Conservation (phyloP, 2,113 vertebrate species). For the Puntigrus tetrazona region DNA sequence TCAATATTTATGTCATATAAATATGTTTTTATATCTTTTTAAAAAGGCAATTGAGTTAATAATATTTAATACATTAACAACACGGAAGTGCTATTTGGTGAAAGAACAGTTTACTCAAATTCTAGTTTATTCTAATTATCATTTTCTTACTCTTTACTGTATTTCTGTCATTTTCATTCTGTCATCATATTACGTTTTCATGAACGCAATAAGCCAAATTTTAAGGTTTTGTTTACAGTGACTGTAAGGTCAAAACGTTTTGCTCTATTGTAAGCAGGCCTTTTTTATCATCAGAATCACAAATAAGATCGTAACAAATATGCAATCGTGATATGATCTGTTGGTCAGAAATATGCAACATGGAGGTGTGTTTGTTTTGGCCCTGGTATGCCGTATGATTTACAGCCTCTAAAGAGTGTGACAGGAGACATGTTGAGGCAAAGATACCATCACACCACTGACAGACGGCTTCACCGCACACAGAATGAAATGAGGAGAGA, state of each 20-base stretch:
- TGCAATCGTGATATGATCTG: background rate
- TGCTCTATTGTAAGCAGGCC: background rate
- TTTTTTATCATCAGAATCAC: no score
- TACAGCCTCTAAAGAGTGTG: background rate
- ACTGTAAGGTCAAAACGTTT: background rate
- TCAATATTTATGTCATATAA: background rate
- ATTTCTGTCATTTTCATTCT: background rate
- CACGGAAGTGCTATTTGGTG: background rate
- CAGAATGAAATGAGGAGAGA: conserved; percentile 50
- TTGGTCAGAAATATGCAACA: background rate
- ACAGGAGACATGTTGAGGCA: conserved; percentile 6
- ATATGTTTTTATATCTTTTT: no score
- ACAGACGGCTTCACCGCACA: background rate
- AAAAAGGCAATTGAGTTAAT: no score
- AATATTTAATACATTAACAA: no score
- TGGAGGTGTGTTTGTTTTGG: background rate
- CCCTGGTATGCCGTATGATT: background rate
- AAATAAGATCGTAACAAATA: background rate
- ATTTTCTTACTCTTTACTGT: background rate
- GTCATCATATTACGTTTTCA: background rate
- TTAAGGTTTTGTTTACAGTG: background rate
- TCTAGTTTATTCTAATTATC: no score
- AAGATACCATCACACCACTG: conserved; percentile 27
- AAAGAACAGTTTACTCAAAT: background rate
- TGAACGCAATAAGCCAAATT: background rate